Percentiles rank a stretch among this genome's conserved stretches.
phyloP scores from a whole-genome alignment of 2,888 invertebrate species.

The Synergus laeviventris region DNA sequence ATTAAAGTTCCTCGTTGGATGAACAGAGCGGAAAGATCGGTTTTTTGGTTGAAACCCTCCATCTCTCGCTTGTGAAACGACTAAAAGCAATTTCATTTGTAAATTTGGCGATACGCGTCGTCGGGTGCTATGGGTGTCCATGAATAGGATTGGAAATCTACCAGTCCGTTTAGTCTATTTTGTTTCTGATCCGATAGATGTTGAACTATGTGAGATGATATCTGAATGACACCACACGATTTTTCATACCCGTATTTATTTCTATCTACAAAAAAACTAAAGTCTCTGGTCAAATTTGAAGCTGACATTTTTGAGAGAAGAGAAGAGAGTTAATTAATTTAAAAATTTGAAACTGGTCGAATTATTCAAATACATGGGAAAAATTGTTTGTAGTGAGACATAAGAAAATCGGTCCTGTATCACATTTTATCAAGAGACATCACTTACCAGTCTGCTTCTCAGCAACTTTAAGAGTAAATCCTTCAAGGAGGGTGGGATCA shows the following conservation, averaged over 20 bases:
- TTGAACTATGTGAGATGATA: not conserved
- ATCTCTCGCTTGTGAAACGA: constrained; percentile 45
- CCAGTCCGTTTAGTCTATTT: constrained; percentile 18
- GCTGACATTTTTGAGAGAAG: not conserved
- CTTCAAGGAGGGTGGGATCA: constrained; percentile 83
- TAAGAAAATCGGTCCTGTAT: constrained; percentile 3
- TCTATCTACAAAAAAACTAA: not conserved
- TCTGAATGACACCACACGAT: not conserved
- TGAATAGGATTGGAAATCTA: constrained; percentile 26
- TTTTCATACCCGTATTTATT: not conserved
- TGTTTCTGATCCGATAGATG: not conserved
- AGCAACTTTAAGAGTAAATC: constrained; percentile 85
- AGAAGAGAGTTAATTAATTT: not conserved
- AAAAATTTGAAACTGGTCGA: not conserved
- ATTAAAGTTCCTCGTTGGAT: constrained; percentile 57
- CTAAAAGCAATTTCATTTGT: constrained; percentile 63
- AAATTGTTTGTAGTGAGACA: not conserved
- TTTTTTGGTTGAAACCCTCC: constrained; percentile 50
- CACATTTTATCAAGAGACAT: constrained; percentile 29
- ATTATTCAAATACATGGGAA: no score
- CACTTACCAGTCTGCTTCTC: constrained; percentile 86
- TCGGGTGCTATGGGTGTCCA: not conserved
- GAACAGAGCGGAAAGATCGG: constrained; percentile 48
- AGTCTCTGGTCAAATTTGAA: not conserved
- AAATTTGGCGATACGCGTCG: constrained; percentile 54